phyloP scores from a whole-genome alignment of 2,888 invertebrate genomes.

The Euzophera pinguis region DNA sequence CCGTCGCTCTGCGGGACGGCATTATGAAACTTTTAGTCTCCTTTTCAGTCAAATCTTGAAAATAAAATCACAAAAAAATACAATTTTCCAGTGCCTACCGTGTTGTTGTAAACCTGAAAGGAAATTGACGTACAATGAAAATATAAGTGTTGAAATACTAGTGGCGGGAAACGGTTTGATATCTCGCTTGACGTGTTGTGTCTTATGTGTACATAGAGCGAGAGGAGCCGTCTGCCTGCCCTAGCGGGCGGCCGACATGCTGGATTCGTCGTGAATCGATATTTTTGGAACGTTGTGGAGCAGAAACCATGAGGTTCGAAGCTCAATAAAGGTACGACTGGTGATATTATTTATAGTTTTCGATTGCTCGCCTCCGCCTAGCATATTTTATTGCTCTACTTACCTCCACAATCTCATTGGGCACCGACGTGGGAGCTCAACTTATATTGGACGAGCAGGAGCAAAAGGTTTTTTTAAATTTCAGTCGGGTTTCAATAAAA shows the following conservation, averaged over 20 bases:
- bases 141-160: constrained; percentile 64
- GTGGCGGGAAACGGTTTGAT: constrained; percentile 79
- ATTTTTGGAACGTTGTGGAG: constrained; percentile 74
- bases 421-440: constrained; percentile 32
- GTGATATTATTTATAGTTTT: constrained; percentile 50
- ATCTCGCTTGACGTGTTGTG: constrained; percentile 78
- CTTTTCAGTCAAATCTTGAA: constrained; percentile 53
- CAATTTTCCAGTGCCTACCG: constrained; percentile 31
- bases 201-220: constrained; percentile 75
- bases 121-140: constrained; percentile 34
- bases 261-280: constrained; percentile 78
- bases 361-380: constrained; percentile 29
- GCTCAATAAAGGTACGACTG: constrained; percentile 72
- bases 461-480: too few relatives aligned
- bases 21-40: constrained; percentile 67
- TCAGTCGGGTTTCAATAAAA: too few relatives aligned
- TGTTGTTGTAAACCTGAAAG: constrained; percentile 24
- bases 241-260: constrained; percentile 78
- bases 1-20: constrained; percentile 41
- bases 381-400: constrained; percentile 20
- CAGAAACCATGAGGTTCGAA: constrained; percentile 71
- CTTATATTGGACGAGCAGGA: background rate
- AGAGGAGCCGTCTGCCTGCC: constrained; percentile 67
- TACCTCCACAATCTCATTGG: constrained; percentile 36
- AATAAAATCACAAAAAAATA: constrained; percentile 32